phyloP scores from a whole-genome alignment of 2,113 vertebrate species.

The Lagenorhynchus albirostris region DNA sequence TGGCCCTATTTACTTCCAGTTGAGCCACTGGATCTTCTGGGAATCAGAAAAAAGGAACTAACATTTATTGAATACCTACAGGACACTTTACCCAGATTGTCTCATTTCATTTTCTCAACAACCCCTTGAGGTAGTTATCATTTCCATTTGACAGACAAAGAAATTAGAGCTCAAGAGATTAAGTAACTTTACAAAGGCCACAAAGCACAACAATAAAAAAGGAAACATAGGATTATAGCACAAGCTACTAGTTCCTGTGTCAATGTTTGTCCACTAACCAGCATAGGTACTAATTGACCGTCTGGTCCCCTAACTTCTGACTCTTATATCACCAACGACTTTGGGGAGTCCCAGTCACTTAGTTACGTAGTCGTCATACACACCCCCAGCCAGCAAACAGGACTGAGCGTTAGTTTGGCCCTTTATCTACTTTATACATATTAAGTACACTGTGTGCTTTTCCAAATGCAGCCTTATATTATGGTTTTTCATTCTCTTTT shows the following conservation, averaged over 20 bases:
- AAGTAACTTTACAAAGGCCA: conserved; percentile 1
- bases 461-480: conserved; percentile 2
- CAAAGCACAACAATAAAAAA: not conserved
- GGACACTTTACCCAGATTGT: not conserved
- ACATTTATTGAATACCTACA: not conserved
- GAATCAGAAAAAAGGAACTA: not conserved
- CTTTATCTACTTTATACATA: not conserved
- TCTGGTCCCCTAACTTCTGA: not conserved
- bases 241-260: not conserved
- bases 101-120: conserved; percentile 34
- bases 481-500: conserved; percentile 11
- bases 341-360: not conserved
- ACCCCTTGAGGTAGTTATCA: not conserved
- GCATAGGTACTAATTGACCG: not conserved
- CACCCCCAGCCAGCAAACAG: not conserved
- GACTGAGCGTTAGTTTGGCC: not conserved
- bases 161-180: not conserved
- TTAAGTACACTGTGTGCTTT: not conserved
- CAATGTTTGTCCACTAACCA: not conserved
- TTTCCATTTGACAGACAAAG: conserved; percentile 18
- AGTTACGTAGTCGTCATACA: not conserved
- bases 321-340: not conserved
- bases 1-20: not conserved
- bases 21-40: not conserved
- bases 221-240: not conserved